Base-by-base conservation (phyloP, 1,140 invertebrate species). In the Varroa destructor region DNA sequence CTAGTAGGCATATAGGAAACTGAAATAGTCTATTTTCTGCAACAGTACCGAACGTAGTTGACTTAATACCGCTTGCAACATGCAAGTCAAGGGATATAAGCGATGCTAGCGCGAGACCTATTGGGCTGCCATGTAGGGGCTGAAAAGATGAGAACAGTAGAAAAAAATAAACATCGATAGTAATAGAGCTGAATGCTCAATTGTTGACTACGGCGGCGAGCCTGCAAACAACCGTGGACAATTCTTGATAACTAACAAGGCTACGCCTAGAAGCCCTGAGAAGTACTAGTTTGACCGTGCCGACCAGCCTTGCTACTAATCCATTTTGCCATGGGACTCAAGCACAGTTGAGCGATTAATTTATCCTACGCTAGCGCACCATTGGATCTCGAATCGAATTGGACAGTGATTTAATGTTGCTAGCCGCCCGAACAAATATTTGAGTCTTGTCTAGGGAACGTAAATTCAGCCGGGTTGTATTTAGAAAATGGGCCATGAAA, bases 61-160 rank as follows among this genome's bases (percentile, higher is more conserved):
- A 8, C 46, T 3, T 25, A 25, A 51, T 8, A 51, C 8, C 46
- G 46, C 8, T 51, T 5, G 4, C 46, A 51, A 8, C 46, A 8
- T 5, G 46, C 4, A 8, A 51, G 46, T 51, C 46, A 8, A 51
- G 8, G 8, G 46, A 8, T 51, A 5, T 3, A 8, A 3, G 46
- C 4, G 46, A 51, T 3, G 4, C 3, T 8, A 51, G 46, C 46
- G 46, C 46, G 46, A 8, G 4, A 51, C 4, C 8, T 8, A 8
- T 5, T 3, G 46, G 46, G 3, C 56, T 71, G 14, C 75, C 73
- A 42, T 57, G 10, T 3, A 78, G 64, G 72, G 78, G 78, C 72
- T 76, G 73, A 25, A 74, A 72, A 1, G 77, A 74, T 0, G 78
- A 77, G 36, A 79, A 61, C n/a, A 74, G 72, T 43, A 25, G 37